Evolutionary conservation across 1,140 invertebrate species (phyloP).

Genomic region (Rhagoletis zephyria): DNA sequence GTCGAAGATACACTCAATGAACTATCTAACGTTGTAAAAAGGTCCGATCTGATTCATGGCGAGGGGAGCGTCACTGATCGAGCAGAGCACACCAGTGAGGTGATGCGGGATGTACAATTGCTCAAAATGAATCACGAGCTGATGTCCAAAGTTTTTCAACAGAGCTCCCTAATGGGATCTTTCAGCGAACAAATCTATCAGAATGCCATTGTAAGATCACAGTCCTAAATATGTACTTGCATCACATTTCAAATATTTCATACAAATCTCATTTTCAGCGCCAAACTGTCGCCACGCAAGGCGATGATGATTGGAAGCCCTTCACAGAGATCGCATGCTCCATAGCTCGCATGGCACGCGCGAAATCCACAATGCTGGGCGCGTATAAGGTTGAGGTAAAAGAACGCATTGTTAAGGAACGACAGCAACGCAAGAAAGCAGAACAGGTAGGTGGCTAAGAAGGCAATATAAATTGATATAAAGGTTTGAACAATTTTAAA

Average conservation of each 20-base stretch:
- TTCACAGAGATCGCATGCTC: conserved; percentile 34
- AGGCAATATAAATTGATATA: background rate
- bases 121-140: conserved; percentile 59
- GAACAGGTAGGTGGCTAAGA: conserved; percentile 42
- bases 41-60: conserved; percentile 48
- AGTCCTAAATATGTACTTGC: background rate
- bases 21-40: conserved; percentile 31
- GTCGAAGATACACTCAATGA: conserved; percentile 28
- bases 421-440: conserved; percentile 40
- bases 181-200: conserved; percentile 58
- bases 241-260: no score
- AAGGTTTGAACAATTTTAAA: no score
- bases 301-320: conserved; percentile 54
- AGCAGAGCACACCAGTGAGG: conserved; percentile 58
- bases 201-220: conserved; percentile 55
- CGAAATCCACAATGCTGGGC: conserved; percentile 57
- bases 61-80: conserved; percentile 52
- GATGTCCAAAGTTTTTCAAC: conserved; percentile 55
- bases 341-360: conserved; percentile 5
- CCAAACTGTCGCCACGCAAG: conserved; percentile 51
- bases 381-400: conserved; percentile 56
- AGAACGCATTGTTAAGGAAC: conserved; percentile 51
- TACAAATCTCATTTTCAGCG: conserved; percentile 24
- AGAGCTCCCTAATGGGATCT: conserved; percentile 51
- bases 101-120: conserved; percentile 57